Conservation (phyloP, 2,888 invertebrate species). For the Hermaeophaga mercurialis region DNA sequence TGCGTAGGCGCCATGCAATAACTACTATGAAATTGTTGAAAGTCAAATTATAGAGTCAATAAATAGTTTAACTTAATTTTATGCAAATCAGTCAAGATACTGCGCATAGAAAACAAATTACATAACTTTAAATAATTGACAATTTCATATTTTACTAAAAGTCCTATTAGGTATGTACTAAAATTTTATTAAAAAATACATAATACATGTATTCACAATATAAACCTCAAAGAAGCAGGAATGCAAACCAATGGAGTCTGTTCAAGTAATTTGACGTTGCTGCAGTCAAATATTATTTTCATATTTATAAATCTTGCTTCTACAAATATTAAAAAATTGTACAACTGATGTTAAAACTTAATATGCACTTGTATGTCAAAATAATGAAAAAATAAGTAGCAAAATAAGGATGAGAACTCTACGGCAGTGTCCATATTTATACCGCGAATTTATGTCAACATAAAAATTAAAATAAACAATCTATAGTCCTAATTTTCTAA, state of each 20-base stretch:
- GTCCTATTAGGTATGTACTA: slow-evolving; percentile 21
- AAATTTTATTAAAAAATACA: slow-evolving; percentile 21
- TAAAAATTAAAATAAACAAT: slow-evolving; percentile 2
- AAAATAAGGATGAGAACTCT: slow-evolving; percentile 10
- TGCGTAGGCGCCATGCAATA: slow-evolving; percentile 45
- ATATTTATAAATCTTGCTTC: no score
- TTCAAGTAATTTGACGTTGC: no score
- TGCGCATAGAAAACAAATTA: slow-evolving; percentile 26
- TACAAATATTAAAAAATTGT: no score
- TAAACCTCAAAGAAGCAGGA: no score
- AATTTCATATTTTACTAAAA: slow-evolving; percentile 9
- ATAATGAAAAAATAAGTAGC: background rate
- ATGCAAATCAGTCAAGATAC: slow-evolving; percentile 17
- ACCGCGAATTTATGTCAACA: slow-evolving; percentile 17
- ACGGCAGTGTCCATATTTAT: slow-evolving; percentile 15
- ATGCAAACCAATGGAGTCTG: no score
- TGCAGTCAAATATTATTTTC: no score
- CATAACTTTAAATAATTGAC: slow-evolving; percentile 22
- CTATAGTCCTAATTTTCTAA: background rate
- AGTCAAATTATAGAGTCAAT: slow-evolving; percentile 24
- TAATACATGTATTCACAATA: no score
- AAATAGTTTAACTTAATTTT: slow-evolving; percentile 18
- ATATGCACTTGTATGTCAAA: no score
- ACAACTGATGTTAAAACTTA: no score
- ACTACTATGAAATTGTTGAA: slow-evolving; percentile 15